Percentiles rank a stretch among this genome's conserved stretches.
These are phyloP conservation scores for Ardeotis arabs DNA, from an alignment of 2,113 vertebrate species.

Conservation along the genomic window DNA sequence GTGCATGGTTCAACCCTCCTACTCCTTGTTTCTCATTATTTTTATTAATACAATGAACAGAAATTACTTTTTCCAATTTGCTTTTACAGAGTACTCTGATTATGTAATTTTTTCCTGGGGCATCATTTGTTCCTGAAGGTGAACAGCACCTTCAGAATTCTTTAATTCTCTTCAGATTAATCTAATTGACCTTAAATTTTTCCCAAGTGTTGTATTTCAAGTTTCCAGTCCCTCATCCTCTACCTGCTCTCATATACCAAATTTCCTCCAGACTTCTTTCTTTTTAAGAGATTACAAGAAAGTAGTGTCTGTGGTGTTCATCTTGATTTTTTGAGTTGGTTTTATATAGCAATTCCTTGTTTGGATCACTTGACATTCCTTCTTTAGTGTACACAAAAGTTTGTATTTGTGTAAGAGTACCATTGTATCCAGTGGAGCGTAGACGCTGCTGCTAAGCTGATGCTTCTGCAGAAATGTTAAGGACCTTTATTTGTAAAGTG, in stretches of 20 bases:
- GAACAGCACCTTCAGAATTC: not conserved
- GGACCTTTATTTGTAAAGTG: not conserved
- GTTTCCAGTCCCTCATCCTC: not conserved
- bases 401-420: not conserved
- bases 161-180: not conserved
- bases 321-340: not conserved
- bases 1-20: not conserved
- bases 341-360: not conserved
- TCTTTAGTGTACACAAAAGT: not conserved
- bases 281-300: not conserved
- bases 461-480: not conserved
- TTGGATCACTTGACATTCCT: not conserved
- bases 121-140: not conserved
- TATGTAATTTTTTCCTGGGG: not conserved
- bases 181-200: slow-evolving; percentile 14
- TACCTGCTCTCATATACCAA: not conserved
- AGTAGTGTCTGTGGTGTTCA: not conserved
- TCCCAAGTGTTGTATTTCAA: not conserved
- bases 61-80: not conserved
- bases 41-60: not conserved
- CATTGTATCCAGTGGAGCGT: rapidly evolving
- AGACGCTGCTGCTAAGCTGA: not conserved
- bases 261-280: not conserved
- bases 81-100: not conserved
- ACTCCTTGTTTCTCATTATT: not conserved